phyloP scores from a whole-genome alignment of 2,113 vertebrate species.

The Anguilla rostrata region DNA sequence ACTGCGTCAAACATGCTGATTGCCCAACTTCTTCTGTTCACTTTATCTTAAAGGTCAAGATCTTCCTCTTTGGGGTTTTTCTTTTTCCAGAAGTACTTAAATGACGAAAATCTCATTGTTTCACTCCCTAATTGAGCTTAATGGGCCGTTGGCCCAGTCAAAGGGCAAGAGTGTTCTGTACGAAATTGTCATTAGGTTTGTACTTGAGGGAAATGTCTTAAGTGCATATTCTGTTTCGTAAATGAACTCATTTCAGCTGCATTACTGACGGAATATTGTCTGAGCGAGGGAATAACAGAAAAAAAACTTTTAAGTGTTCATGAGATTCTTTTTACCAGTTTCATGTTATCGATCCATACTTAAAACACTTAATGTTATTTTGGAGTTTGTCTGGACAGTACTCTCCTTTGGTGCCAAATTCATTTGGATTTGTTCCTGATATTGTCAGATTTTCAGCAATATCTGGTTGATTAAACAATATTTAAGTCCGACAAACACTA shows the following conservation, averaged over 20 bases:
- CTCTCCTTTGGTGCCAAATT: background rate
- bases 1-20: constrained; percentile 22
- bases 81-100: constrained; percentile 20
- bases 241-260: constrained; percentile 22
- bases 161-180: background rate
- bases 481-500: background rate
- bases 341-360: constrained; percentile 8
- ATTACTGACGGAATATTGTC: constrained; percentile 21
- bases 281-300: background rate
- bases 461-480: background rate
- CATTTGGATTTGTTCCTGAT: background rate
- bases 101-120: constrained; percentile 43
- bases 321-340: background rate
- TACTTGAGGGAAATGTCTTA: constrained; percentile 27
- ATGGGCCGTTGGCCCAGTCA: constrained; percentile 15
- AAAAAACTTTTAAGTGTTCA: background rate
- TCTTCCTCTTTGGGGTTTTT: background rate
- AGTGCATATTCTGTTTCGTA: constrained; percentile 38
- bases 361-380: background rate
- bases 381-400: background rate
- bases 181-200: constrained; percentile 26
- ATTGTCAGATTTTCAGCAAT: background rate
- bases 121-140: constrained; percentile 35
- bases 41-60: background rate
- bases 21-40: background rate